These are phyloP conservation scores for Molorchus minor DNA, from an alignment of 2,888 invertebrate species.

Conservation along the genomic window DNA sequence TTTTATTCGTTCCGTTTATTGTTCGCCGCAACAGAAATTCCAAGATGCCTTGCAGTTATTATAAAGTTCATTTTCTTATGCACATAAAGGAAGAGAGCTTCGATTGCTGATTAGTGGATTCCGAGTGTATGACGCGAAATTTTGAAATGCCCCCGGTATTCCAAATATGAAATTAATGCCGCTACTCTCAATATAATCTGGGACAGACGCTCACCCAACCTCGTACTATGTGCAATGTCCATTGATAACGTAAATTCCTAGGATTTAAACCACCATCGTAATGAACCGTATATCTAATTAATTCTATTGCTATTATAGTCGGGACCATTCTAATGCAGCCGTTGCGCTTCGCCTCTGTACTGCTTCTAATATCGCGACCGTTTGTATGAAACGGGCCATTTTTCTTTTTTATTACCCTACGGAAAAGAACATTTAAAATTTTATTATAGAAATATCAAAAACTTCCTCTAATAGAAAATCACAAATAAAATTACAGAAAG, in stretches of 20 bases:
- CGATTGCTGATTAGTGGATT: constrained; percentile 36
- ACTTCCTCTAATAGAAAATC: too few species aligned
- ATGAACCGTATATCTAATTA: constrained; percentile 20
- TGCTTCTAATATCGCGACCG: background rate
- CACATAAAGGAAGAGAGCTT: background rate
- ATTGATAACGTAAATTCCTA: constrained; percentile 16
- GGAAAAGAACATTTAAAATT: too few species aligned
- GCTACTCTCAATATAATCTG: constrained; percentile 26
- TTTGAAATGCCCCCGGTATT: constrained; percentile 45
- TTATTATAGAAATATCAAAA: too few species aligned
- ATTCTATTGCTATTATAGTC: constrained; percentile 13
- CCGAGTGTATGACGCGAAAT: constrained; percentile 37
- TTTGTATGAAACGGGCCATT: too few species aligned
- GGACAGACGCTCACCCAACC: constrained; percentile 22
- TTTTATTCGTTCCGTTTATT: background rate
- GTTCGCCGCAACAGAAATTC: background rate
- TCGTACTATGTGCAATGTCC: constrained; percentile 18
- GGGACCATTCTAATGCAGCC: background rate
- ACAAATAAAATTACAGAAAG: too few species aligned
- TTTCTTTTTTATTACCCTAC: too few species aligned
- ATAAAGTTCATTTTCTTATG: constrained; percentile 2
- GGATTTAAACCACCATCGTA: constrained; percentile 18
- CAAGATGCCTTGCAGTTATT: constrained; percentile 9
- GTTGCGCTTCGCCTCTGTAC: background rate
- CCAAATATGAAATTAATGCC: constrained; percentile 39